Evolutionary conservation across 2,113 vertebrate species (phyloP).

Genomic region (Oenanthe oenanthe): DNA sequence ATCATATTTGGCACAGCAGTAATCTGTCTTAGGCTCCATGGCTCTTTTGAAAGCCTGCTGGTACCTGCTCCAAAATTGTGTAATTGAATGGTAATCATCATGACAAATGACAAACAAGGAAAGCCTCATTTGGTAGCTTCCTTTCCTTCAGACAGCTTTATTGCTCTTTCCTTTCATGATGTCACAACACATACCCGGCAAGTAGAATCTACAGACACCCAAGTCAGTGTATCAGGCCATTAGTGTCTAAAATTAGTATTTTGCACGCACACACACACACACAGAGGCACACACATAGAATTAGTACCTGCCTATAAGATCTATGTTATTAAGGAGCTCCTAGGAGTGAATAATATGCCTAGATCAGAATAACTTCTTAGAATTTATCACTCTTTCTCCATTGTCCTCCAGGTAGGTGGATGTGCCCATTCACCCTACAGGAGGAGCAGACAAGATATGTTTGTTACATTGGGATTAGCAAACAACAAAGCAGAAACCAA

Average conservation of each 20-base stretch:
- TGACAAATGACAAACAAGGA: not conserved
- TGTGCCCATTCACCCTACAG: not conserved
- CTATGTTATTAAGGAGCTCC: not conserved
- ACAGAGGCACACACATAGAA: not conserved
- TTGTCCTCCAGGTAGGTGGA: not conserved
- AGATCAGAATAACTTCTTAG: not conserved
- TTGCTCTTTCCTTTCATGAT: not conserved
- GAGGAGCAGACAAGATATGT: not conserved
- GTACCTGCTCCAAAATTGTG: not conserved
- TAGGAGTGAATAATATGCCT: not conserved
- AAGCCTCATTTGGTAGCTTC: not conserved
- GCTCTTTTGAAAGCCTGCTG: constrained; percentile 17
- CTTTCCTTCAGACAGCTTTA: not conserved
- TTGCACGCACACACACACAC: too few relatives aligned
- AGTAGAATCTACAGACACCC: not conserved
- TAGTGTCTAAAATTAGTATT: not conserved
- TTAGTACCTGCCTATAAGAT: not conserved
- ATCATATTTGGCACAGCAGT: constrained; percentile 28
- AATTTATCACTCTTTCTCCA: not conserved
- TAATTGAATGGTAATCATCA: not conserved
- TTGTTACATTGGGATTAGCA: not conserved
- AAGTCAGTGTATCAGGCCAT: not conserved
- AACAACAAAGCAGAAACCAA: not conserved
- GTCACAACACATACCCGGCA: not conserved
- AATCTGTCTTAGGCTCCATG: not conserved